Evolutionary conservation across 1,140 invertebrate genomes (phyloP).

Genomic region (Euborellia annulipes): DNA sequence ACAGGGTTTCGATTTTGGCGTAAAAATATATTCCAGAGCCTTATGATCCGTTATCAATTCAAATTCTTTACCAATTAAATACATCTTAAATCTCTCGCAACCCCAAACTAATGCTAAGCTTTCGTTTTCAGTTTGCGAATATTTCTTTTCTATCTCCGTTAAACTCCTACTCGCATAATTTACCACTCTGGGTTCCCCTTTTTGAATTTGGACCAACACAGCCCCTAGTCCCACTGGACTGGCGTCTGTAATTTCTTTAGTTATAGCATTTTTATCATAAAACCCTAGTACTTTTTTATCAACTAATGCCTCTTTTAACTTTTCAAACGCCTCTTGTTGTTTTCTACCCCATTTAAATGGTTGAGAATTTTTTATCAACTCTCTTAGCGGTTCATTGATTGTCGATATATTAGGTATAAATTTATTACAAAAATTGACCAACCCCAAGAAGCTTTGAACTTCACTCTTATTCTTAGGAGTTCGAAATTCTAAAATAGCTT

Average conservation of each 20-base stretch:
- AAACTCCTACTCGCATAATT: conserved; percentile 25
- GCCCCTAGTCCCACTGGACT: conserved; percentile 27
- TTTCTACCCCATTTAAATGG: background rate
- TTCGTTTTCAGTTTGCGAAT: conserved; percentile 29
- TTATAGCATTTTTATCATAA: conserved; percentile 11
- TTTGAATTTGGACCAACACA: conserved; percentile 20
- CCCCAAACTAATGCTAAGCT: conserved; percentile 22
- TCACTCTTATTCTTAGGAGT: background rate
- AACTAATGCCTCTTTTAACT: background rate
- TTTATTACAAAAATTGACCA: background rate
- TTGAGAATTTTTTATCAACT: background rate
- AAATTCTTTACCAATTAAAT: conserved; percentile 22
- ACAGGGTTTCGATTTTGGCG: conserved; percentile 18
- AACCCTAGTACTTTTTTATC: background rate
- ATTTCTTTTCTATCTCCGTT: conserved; percentile 22
- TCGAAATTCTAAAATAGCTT: background rate
- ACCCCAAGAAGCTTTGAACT: background rate
- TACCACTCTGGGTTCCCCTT: conserved; percentile 16
- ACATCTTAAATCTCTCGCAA: conserved; percentile 22
- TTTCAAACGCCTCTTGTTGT: background rate
- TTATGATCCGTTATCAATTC: conserved; percentile 24
- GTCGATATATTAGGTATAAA: background rate
- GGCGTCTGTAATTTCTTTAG: conserved; percentile 26
- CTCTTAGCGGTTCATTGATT: background rate
- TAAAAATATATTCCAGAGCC: conserved; percentile 16